A percentile compares a stretch with the other conserved stretches of the same genome.
These are phyloP conservation scores for Serripes groenlandicus DNA, from an alignment of 2,888 invertebrate genomes.

Conservation along the genomic window DNA sequence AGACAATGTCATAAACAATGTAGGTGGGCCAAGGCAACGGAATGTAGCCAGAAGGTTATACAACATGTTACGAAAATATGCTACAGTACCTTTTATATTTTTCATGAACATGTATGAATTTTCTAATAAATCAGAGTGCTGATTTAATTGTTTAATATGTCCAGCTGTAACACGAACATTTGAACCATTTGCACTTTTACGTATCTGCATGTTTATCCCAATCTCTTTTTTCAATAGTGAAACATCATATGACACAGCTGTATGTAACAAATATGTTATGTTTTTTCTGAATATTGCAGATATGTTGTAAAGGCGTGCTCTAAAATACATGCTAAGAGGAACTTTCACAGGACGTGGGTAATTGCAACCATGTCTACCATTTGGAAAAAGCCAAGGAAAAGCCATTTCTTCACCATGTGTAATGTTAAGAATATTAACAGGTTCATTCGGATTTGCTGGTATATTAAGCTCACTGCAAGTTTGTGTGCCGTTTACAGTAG, in stretches of 20 bases:
- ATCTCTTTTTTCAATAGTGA: slow-evolving; percentile 33
- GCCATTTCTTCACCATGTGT: slow-evolving; percentile 53
- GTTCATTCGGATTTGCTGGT: not conserved
- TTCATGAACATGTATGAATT: slow-evolving; percentile 71
- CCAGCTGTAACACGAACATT: slow-evolving; percentile 23
- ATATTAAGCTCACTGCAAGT: slow-evolving; percentile 3
- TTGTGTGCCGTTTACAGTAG: not conserved
- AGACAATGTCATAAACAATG: slow-evolving; percentile 63
- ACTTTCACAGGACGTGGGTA: slow-evolving; percentile 17
- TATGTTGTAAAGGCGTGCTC: slow-evolving; percentile 40
- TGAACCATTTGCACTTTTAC: not conserved
- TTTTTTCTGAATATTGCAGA: slow-evolving; percentile 32
- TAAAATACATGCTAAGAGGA: slow-evolving; percentile 41
- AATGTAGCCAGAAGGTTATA: slow-evolving; percentile 57
- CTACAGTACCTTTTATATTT: slow-evolving; percentile 60
- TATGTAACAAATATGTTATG: slow-evolving; percentile 47
- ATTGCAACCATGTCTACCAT: slow-evolving; percentile 37
- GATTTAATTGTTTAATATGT: slow-evolving; percentile 5
- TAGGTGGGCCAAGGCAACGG: slow-evolving; percentile 48
- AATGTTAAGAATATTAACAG: slow-evolving; percentile 39
- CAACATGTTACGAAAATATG: slow-evolving; percentile 53
- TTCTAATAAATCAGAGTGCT: slow-evolving; percentile 31
- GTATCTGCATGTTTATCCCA: slow-evolving; percentile 52
- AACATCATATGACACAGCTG: slow-evolving; percentile 47
- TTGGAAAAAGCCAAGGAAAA: slow-evolving; percentile 63